phyloP scores from a whole-genome alignment of 1,140 invertebrate genomes.

The Littorina saxatilis region DNA sequence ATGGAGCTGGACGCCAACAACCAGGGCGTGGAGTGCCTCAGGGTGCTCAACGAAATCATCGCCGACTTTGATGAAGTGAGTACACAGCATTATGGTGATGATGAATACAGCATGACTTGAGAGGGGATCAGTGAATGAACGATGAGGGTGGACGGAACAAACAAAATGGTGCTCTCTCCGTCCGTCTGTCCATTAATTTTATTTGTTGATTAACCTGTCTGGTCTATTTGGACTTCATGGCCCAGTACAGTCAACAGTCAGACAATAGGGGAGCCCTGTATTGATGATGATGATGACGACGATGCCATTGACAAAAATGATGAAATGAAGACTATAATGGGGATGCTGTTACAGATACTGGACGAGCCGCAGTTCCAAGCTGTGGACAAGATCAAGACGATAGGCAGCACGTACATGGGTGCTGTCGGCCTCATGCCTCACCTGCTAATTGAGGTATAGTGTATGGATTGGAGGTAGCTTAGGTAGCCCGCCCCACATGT shows the following conservation, averaged over 20 bases:
- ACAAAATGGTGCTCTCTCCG: no score
- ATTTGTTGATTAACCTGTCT: no score
- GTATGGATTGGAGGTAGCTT: no score
- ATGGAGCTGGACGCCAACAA: constrained; percentile 93
- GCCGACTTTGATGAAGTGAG: constrained; percentile 91
- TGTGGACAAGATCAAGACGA: constrained; percentile 98
- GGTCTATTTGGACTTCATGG: no score
- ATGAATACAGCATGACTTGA: no score
- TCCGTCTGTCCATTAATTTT: not conserved
- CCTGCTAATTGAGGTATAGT: constrained; percentile 63
- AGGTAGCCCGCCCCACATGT: no score
- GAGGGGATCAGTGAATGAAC: no score
- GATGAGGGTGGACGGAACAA: no score
- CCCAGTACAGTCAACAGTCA: no score
- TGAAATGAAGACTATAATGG: not conserved
- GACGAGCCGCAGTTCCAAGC: constrained; percentile 81
- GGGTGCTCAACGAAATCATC: constrained; percentile 97
- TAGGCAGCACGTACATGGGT: constrained; percentile 98
- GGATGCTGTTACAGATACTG: constrained; percentile 53
- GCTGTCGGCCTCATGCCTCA: constrained; percentile 86
- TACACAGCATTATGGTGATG: no score
- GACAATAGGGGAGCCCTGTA: no score
- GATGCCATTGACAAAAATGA: not conserved
- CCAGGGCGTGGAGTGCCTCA: constrained; percentile 93
- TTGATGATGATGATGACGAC: no score